Conservation (phyloP, 1,140 invertebrate genomes). For the Tenebrio molitor region DNA sequence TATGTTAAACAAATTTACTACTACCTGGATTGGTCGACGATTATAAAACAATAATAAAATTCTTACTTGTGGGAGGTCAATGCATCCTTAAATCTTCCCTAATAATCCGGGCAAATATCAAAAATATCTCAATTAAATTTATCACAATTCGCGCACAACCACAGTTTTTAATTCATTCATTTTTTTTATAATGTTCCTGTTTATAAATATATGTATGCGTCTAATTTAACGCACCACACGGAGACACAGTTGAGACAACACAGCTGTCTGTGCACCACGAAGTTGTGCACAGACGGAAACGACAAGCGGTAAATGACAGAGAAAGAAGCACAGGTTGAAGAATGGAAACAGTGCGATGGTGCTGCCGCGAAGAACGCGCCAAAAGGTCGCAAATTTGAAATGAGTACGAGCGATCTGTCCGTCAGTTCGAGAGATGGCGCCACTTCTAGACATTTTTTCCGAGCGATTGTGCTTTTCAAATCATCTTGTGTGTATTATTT, state of each 20-base stretch:
- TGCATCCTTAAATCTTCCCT: conserved; percentile 25
- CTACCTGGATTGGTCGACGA: not conserved
- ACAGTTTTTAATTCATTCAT: conserved; percentile 43
- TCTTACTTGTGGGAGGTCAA: conserved; percentile 42
- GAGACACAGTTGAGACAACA: conserved; percentile 27
- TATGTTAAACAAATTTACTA: conserved; percentile 8
- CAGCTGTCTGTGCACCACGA: conserved; percentile 12
- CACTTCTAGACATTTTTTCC: too few relatives aligned
- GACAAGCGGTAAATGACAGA: not conserved
- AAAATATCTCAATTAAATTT: conserved; percentile 40
- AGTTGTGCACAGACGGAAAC: conserved; percentile 14
- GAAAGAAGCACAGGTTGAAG: not conserved
- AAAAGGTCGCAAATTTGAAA: not conserved
- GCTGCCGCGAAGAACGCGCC: not conserved
- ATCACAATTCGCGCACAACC: conserved; percentile 33
- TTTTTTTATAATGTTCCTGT: conserved; percentile 23
- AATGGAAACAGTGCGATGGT: conserved; percentile 5
- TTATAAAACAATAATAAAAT: conserved; percentile 31
- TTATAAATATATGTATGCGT: conserved; percentile 35
- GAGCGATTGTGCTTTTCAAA: too few relatives aligned
- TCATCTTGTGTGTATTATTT: too few relatives aligned
- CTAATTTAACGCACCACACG: conserved; percentile 30
- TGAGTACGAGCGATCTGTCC: too few relatives aligned
- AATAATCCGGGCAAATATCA: conserved; percentile 26
- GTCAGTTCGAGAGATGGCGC: too few relatives aligned